These are phyloP conservation scores for Salpingus planirostris DNA, from an alignment of 2,888 invertebrate genomes.

Conservation along the genomic window DNA sequence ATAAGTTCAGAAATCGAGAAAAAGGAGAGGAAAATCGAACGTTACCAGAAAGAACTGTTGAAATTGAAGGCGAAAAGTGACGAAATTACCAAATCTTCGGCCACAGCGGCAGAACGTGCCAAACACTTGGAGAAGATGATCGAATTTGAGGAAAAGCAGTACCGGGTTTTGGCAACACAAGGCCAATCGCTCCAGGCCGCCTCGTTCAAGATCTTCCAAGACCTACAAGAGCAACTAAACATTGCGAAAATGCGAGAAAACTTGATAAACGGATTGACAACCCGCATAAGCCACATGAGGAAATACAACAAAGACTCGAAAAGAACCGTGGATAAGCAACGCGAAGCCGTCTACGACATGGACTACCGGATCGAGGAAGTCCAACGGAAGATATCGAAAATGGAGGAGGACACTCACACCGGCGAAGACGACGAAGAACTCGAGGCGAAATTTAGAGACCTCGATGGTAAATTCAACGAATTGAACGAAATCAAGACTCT, in stretches of 20 bases:
- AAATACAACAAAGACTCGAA: constrained; percentile 42
- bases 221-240: constrained; percentile 41
- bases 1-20: constrained; percentile 23
- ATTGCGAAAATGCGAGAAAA: constrained; percentile 32
- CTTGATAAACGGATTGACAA: constrained; percentile 42
- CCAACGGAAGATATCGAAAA: constrained; percentile 37
- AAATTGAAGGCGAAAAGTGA: constrained; percentile 44
- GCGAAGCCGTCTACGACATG: constrained; percentile 53
- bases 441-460: constrained; percentile 39
- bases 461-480: constrained; percentile 41
- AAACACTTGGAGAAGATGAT: constrained; percentile 54
- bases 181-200: constrained; percentile 46
- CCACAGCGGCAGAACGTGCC: constrained; percentile 50
- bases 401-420: constrained; percentile 31
- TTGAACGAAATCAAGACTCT: constrained; percentile 38
- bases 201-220: constrained; percentile 45
- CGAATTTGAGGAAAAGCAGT: constrained; percentile 48
- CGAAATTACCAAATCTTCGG: constrained; percentile 45
- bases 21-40: constrained; percentile 20
- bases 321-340: constrained; percentile 44
- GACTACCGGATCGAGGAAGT: constrained; percentile 41
- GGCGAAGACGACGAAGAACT: constrained; percentile 28
- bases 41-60: constrained; percentile 21
- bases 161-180: constrained; percentile 41
- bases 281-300: constrained; percentile 39